These are phyloP conservation scores for Rousettus madagascariensis DNA, from an alignment of 2,797 vertebrate genomes.

Conservation along the genomic window DNA sequence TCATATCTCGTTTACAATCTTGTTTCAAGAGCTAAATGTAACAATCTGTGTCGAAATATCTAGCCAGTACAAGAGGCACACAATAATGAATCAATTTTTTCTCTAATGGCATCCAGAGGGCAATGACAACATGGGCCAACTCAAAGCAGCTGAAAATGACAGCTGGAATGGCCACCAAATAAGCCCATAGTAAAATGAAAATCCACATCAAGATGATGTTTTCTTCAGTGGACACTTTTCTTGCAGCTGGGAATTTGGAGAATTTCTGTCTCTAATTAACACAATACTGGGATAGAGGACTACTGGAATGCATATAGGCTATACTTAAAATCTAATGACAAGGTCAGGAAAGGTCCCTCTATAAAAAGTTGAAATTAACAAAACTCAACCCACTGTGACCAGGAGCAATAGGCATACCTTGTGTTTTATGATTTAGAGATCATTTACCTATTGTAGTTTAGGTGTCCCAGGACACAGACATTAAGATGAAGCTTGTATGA, in stretches of 20 bases:
- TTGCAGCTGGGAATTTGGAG: slow-evolving; percentile 37
- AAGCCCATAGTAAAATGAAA: not conserved
- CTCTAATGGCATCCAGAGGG: slow-evolving; percentile 1
- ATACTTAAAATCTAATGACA: not conserved
- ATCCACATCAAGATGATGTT: not conserved
- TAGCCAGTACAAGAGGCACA: not conserved
- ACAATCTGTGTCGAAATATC: not conserved
- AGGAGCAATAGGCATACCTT: not conserved
- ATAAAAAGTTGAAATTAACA: not conserved
- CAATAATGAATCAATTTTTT: not conserved
- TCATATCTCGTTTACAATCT: not conserved
- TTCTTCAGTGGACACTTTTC: not conserved
- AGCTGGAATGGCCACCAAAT: slow-evolving; percentile 19
- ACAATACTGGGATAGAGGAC: not conserved
- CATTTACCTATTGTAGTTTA: not conserved
- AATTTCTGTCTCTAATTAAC: slow-evolving; percentile 41
- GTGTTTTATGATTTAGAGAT: not conserved
- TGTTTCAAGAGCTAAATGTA: slow-evolving; percentile 34
- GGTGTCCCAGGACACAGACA: slow-evolving; percentile 2
- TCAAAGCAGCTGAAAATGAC: slow-evolving; percentile 55
- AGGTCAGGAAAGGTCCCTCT: not conserved
- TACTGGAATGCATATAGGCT: not conserved
- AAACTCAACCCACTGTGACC: not conserved
- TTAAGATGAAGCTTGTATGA: not conserved
- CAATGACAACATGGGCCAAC: not conserved